Base-by-base conservation (phyloP, 2,888 invertebrate genomes). In the Metopia argyrocephala region DNA sequence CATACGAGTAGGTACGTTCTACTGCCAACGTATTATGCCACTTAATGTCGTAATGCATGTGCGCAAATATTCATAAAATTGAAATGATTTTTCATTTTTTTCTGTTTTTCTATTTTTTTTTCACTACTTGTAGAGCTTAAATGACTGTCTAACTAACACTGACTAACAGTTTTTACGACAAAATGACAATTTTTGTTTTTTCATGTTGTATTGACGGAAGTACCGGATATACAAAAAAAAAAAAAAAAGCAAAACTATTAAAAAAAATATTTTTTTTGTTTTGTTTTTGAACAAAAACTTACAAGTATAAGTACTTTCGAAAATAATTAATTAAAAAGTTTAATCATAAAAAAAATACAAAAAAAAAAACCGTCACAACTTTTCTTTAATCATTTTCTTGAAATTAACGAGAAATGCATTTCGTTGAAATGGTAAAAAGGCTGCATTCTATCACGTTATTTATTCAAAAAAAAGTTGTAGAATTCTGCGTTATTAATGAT, bases 151-250 rank as follows among this genome's bases (percentile, higher is more conserved):
- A 54, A 31, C 23, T 61, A 18, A 4, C 38, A 38, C 27, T 57
- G 28, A 46, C 54, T 52, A 52, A 27, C 48, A 28, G 28, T 20
- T 27, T 20, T n/a, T n/a, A 27, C 25, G 2, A 3, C 15, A 15
- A 25, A 5, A n/a, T n/a, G n/a, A 66, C 52, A 61, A 52, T 50
- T 66, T 50, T 57, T 27, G 56, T 65, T 74, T 48, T 62, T 61
- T 54, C 54, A 54, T 68, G 54, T 46, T 62, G 15, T 38, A 12
- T 6, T 38, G 52, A 68, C 68, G 75, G 68, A 76, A 76, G 75
- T 68, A 56, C 54, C 61, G 68, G 68, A 76, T 61, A 68, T 62
- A 46, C 54, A 68, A 66, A 56, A 18, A 27, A 31, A 54, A 21
- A 27, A 62, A 6, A 15, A 27, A 57, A 46, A 31, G 3, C 4